Evolutionary conservation across 1,140 invertebrate genomes (phyloP).

Genomic region (Camponotus pennsylvanicus): DNA sequence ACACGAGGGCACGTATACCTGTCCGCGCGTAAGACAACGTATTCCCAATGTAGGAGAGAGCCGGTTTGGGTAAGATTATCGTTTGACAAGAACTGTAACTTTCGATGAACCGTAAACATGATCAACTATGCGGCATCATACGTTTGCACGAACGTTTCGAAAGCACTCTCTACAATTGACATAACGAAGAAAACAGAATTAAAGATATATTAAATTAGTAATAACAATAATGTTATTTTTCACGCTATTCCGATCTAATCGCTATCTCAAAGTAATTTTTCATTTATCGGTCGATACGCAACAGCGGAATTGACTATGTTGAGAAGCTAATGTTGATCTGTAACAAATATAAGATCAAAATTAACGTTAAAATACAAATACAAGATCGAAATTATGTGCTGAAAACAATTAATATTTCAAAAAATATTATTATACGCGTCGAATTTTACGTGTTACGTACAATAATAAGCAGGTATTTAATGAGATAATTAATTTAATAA

Average conservation of each 20-base stretch:
- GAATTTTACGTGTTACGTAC: too few relatives aligned
- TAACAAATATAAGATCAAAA: too few relatives aligned
- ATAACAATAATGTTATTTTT: background rate
- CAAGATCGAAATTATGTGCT: too few relatives aligned
- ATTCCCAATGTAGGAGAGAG: constrained; percentile 26
- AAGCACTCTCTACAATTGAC: background rate
- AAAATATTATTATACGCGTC: too few relatives aligned
- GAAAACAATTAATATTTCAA: too few relatives aligned
- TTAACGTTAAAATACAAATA: too few relatives aligned
- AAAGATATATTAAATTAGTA: background rate
- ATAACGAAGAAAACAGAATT: constrained; percentile 13
- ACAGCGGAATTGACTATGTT: too few relatives aligned
- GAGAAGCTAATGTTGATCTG: too few relatives aligned
- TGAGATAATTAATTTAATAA: too few relatives aligned
- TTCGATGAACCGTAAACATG: constrained; percentile 36
- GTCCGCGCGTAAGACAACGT: constrained; percentile 47
- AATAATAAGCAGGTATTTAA: too few relatives aligned
- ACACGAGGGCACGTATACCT: constrained; percentile 33
- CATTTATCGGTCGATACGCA: too few relatives aligned
- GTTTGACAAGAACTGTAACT: constrained; percentile 52
- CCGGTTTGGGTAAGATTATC: constrained; percentile 45
- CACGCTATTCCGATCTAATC: background rate
- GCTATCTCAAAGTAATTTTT: too few relatives aligned
- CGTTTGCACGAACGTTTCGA: background rate
- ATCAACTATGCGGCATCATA: background rate